Evolutionary conservation across 37 sponge, comb jelly and placozoan species (phyloP), one percentile per base, ranked within the genome.

Genomic region (Halichondria panicea): DNA sequence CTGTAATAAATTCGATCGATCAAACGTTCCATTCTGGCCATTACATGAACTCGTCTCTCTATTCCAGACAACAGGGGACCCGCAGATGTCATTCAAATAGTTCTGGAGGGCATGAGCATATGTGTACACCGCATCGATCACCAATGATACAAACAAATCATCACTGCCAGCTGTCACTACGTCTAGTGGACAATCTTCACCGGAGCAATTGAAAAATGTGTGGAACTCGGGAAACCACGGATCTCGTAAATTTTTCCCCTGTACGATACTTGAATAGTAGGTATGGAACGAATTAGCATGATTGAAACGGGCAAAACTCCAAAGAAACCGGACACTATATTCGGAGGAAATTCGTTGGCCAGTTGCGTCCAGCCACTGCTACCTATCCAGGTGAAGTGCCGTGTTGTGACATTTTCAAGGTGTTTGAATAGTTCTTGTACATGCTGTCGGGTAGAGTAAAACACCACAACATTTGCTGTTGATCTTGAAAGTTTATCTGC

Each of bases 331-430:
- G 75, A 68, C 27, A 62, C 85, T 40, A 70, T 80, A n/a, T 61
- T 44, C n/a, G n/a, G n/a, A n/a, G n/a, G n/a, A n/a, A n/a, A n/a
- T n/a, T n/a, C n/a, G n/a, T n/a, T n/a, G n/a, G n/a, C n/a, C n/a
- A n/a, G n/a, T n/a, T n/a, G 45, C 2, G 88, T 83, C 97, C 97
- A 96, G 1, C 76, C 75, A 73, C 93, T 94, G 41, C 90, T 89
- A 0, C 88, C 97, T 31, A 96, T 91, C 85, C 86, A 96, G 27
- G 72, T 70, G 40, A 96, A 89, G 5, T 58, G 50, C n/a, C 65
- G 62, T 6, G 35, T 28, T 34, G 41, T 55, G 0, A 36, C 44
- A 15, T 67, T 13, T n/a, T 22, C 13, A 15, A 82, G 21, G 1
- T 40, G 24, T 1, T 15, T 44, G 25, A 84, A 55, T 1, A 90